Percentiles rank a stretch among this genome's conserved stretches.
Conservation (phyloP, 1,140 invertebrate genomes). For the Drosophila orena region DNA sequence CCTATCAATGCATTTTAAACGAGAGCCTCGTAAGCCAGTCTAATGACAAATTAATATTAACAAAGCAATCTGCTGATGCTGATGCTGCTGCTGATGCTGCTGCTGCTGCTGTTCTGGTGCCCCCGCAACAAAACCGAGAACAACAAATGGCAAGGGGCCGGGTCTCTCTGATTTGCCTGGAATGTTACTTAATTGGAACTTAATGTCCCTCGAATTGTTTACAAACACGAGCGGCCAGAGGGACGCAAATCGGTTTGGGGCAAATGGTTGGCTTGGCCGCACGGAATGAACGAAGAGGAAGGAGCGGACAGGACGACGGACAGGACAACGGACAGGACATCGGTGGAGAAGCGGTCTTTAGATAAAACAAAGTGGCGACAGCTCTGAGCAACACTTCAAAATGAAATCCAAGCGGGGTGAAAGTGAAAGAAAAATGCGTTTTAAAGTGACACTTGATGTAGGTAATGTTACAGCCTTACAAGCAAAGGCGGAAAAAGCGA, state of each 20-base stretch:
- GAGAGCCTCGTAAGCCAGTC: conserved; percentile 74
- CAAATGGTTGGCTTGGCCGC: not conserved
- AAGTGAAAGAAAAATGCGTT: conserved; percentile 75
- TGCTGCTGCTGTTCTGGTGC: not conserved
- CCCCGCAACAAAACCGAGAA: conserved; percentile 31
- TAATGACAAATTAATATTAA: conserved; percentile 83
- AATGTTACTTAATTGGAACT: conserved; percentile 81
- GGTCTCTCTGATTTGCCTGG: conserved; percentile 57
- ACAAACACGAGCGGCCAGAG: conserved; percentile 45
- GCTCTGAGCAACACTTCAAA: conserved; percentile 73
- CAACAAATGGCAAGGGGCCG: conserved; percentile 30
- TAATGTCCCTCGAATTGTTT: conserved; percentile 79
- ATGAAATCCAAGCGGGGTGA: conserved; percentile 22
- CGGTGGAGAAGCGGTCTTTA: conserved; percentile 29
- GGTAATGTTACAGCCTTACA: conserved; percentile 76
- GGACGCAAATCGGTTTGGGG: not conserved
- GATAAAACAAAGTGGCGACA: conserved; percentile 67
- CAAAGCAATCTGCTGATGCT: conserved; percentile 68
- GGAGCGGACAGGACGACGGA: not conserved
- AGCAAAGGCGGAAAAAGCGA: conserved; percentile 32
- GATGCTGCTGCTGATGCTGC: conserved; percentile 4
- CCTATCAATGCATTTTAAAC: conserved; percentile 82
- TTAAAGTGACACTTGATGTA: conserved; percentile 80
- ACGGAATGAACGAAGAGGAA: not conserved
- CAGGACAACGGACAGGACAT: conserved; percentile 7